Evolutionary conservation across 2,113 vertebrate genomes (phyloP).

Genomic region (Peromyscus californicus): DNA sequence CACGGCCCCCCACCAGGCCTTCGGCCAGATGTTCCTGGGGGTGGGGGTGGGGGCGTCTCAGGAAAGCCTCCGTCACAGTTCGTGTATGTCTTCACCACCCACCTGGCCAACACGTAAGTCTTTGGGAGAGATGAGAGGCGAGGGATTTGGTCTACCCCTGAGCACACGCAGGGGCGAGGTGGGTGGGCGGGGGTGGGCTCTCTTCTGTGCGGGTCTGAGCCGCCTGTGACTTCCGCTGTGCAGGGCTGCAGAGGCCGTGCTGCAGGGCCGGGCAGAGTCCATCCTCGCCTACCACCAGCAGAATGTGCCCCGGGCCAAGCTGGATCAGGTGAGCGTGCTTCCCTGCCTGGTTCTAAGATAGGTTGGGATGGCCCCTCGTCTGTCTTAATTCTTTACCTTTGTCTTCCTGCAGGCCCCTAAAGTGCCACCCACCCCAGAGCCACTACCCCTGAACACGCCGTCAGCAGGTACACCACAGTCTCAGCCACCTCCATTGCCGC

Average conservation of each 20-base stretch:
- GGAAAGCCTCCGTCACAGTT: constrained; percentile 92
- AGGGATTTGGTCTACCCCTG: fast-evolving
- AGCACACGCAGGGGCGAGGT: neutral
- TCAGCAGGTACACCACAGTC: constrained; percentile 92
- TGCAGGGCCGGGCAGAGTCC: constrained; percentile 96
- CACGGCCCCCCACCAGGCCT: constrained; percentile 85
- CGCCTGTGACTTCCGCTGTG: neutral
- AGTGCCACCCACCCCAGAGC: constrained; percentile 90
- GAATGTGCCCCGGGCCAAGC: constrained; percentile 94
- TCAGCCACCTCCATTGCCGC: constrained; percentile 87
- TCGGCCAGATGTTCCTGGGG: constrained; percentile 87
- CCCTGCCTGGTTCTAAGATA: neutral
- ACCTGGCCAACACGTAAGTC: constrained; percentile 97
- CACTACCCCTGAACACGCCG: constrained; percentile 90
- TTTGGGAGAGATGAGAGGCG: neutral
- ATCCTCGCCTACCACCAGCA: constrained; percentile 98
- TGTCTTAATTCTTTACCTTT: constrained; percentile 71
- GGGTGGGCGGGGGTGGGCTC: neutral
- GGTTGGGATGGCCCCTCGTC: neutral
- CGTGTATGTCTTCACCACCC: constrained; percentile 98
- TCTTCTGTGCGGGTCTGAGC: neutral
- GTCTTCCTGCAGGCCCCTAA: constrained; percentile 86
- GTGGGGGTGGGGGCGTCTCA: constrained; percentile 71
- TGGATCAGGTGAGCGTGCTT: constrained; percentile 92
- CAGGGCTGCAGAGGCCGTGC: constrained; percentile 97